Evolutionary conservation across 2,113 vertebrate genomes (phyloP).

Genomic region (Oplegnathus fasciatus): DNA sequence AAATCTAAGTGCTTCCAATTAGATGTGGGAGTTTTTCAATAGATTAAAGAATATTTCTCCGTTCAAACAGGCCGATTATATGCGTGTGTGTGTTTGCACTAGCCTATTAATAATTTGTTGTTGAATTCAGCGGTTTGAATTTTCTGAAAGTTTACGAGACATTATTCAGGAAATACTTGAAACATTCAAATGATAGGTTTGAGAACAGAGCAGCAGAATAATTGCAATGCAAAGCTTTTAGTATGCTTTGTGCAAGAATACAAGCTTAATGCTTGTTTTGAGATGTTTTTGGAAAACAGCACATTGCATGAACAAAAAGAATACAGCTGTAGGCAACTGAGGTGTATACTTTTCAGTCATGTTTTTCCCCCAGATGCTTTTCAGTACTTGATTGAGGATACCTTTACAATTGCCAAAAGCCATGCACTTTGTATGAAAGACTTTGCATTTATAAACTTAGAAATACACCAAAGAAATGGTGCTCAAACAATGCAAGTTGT

Average conservation of each 20-base stretch:
- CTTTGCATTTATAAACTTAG: neutral
- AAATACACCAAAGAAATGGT: neutral
- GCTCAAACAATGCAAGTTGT: neutral
- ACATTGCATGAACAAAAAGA: constrained; percentile 25
- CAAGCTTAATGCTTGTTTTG: constrained; percentile 5
- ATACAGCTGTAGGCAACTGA: neutral
- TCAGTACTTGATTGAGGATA: neutral
- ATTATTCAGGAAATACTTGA: constrained; percentile 25
- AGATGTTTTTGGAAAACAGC: neutral
- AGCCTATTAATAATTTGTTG: neutral
- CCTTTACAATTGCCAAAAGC: neutral
- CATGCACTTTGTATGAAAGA: neutral
- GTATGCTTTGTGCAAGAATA: neutral
- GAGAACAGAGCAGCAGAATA: constrained; percentile 11
- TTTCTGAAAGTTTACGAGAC: constrained; percentile 1
- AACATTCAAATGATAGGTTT: constrained; percentile 38
- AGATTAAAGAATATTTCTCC: neutral
- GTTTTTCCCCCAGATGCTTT: neutral
- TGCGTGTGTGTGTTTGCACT: neutral
- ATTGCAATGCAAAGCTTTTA: constrained; percentile 37
- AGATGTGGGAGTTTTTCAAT: neutral
- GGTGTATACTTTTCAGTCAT: constrained; percentile 13
- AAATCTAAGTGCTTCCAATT: neutral
- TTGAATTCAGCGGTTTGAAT: constrained; percentile 6
- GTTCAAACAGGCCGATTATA: neutral